phyloP scores from a whole-genome alignment of 2,888 invertebrate species.

The Vesta saturnalis region DNA sequence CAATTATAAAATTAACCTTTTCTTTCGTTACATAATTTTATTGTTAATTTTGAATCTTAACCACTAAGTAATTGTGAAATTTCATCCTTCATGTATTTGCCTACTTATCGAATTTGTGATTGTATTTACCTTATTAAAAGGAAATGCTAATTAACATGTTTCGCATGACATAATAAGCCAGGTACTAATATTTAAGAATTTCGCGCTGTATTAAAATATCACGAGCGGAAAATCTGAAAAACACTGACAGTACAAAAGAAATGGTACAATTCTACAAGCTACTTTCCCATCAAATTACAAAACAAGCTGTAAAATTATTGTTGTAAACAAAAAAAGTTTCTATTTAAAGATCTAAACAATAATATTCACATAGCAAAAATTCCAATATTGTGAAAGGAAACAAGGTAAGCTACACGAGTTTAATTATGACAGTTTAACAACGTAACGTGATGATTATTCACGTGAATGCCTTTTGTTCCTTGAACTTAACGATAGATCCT shows the following conservation, averaged over 20 bases:
- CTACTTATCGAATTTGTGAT: neutral
- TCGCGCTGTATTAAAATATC: neutral
- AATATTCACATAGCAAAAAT: neutral
- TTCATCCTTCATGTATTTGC: neutral
- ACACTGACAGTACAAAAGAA: neutral
- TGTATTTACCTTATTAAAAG: neutral
- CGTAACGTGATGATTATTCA: neutral
- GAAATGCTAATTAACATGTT: neutral
- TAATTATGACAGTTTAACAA: constrained; percentile 3
- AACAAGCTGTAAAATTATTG: neutral
- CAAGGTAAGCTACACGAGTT: neutral
- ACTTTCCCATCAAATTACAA: constrained; percentile 6
- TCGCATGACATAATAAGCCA: neutral
- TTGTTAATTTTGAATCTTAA: neutral
- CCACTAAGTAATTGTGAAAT: neutral
- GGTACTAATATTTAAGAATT: neutral
- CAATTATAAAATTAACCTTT: neutral
- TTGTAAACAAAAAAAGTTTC: constrained; percentile 1
- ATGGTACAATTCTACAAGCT: neutral
- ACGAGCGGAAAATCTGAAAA: neutral
- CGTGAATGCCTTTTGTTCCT: neutral
- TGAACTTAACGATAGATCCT: neutral
- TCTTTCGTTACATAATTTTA: neutral
- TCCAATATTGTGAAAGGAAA: constrained; percentile 12
- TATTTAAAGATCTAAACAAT: neutral